These are phyloP conservation scores for Colossoma macropomum DNA, from an alignment of 2,113 vertebrate genomes.

Conservation along the genomic window DNA sequence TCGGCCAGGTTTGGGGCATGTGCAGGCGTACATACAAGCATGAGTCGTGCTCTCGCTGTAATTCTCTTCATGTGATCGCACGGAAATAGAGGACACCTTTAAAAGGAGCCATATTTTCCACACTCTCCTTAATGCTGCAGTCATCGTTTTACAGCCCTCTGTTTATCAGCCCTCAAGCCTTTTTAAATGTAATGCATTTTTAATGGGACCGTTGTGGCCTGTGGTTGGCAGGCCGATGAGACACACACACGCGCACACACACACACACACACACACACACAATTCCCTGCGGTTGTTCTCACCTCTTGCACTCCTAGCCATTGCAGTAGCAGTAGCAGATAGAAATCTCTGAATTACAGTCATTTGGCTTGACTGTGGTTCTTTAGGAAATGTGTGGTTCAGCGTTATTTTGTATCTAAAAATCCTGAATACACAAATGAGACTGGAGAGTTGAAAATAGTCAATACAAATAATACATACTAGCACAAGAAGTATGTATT, in stretches of 20 bases:
- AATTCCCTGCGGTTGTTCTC: neutral
- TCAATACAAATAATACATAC: too few relatives aligned
- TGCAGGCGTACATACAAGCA: neutral
- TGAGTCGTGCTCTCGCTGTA: neutral
- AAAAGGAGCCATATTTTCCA: neutral
- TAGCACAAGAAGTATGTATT: too few relatives aligned
- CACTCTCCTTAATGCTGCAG: neutral
- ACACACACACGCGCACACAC: neutral
- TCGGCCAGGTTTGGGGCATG: neutral
- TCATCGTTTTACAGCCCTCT: neutral
- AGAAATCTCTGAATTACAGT: neutral
- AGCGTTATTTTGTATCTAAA: too few relatives aligned
- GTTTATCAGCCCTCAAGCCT: constrained; percentile 15
- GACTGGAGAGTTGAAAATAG: too few relatives aligned
- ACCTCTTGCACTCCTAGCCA: neutral
- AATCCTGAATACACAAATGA: too few relatives aligned
- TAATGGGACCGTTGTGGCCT: neutral
- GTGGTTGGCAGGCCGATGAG: neutral
- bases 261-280: neutral
- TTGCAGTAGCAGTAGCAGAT: neutral
- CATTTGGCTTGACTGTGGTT: neutral
- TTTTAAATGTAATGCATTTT: constrained; percentile 1
- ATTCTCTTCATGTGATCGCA: neutral
- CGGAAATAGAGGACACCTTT: neutral
- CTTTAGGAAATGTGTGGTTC: neutral